phyloP scores from a whole-genome alignment of 2,888 invertebrate species.

The Acronicta leporina region DNA sequence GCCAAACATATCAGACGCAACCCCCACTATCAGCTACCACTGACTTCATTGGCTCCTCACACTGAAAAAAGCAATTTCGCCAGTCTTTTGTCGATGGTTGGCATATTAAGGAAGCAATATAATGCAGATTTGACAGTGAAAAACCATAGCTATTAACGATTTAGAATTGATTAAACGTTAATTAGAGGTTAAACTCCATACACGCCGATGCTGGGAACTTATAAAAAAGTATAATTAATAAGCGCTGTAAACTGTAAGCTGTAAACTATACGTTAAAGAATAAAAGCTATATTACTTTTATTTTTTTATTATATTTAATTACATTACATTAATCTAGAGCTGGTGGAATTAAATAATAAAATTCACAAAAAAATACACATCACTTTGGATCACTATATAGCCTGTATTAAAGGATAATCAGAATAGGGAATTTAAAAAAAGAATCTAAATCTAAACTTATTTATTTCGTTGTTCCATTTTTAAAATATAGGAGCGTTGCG shows the following conservation, averaged over 20 bases:
- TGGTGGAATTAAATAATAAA: too few species aligned
- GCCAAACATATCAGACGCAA: slow-evolving; percentile 81
- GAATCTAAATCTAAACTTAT: not conserved
- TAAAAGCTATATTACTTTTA: too few species aligned
- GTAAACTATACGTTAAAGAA: too few species aligned
- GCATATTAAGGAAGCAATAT: slow-evolving; percentile 87
- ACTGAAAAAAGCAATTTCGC: slow-evolving; percentile 85
- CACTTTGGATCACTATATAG: too few species aligned
- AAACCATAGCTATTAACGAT: slow-evolving; percentile 52
- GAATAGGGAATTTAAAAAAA: not conserved
- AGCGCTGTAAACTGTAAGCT: too few species aligned
- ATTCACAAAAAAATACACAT: too few species aligned
- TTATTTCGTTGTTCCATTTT: slow-evolving; percentile 4
- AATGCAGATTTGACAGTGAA: slow-evolving; percentile 77
- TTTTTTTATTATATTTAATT: too few species aligned
- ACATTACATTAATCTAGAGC: too few species aligned
- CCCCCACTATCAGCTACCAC: slow-evolving; percentile 75
- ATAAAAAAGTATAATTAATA: too few species aligned
- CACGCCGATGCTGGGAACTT: too few species aligned
- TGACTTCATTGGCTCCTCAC: slow-evolving; percentile 82
- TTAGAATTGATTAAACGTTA: slow-evolving; percentile 43
- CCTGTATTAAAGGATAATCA: not conserved
- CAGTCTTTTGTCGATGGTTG: slow-evolving; percentile 72
- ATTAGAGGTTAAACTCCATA: too few species aligned
- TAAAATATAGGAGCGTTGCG: slow-evolving; percentile 21